Base-by-base conservation (phyloP, 2,113 vertebrate genomes). In the Desmodus rotundus region DNA sequence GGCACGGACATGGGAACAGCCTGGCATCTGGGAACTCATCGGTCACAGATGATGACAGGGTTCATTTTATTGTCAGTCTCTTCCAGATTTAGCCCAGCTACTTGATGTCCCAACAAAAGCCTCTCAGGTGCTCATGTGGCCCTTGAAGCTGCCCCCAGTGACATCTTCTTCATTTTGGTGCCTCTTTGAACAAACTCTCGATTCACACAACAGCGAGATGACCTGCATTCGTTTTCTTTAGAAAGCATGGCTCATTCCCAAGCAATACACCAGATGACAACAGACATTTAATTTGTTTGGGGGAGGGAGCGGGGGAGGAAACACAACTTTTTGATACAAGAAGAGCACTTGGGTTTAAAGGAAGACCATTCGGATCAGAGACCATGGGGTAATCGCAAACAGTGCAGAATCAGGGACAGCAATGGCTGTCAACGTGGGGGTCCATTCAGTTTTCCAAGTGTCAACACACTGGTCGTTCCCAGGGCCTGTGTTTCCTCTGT, bases 321-420 rank as follows among this genome's bases (percentile, higher is more conserved):
- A 89, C 45, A 70, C 26, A 76, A 43, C n/a, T 45, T 89, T 90
- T 58, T 68, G 28, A 82, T 80, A 87, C 61, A 43, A 77, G 92
- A 88, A 63, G 91, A 76, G n/a, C 12, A 36, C 65, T 80, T 84
- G 58, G 26, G n/a, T 92, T 95, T 94, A 38, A 82, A 76, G 9
- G 36, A 85, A 82, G 72, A 31, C 15, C 41, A 88, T 95, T 93
- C 73, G 43, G 24, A 83, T 68, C 45, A 16, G 58, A 88, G 67
- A 63, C 58, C 3, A 2, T 5, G 43, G 67, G 61, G 56, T 94
- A 68, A 86, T 93, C 81, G 87, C 38, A 47, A 93, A 67, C 56
- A 36, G 28, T 28, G 33, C n/a, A 26, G 84, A 38, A 36, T 82
- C 68, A 10, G 54, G 72, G 58, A 72, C 38, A 45, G 15, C 31